Evolutionary conservation across 2,113 vertebrate species (phyloP).

Genomic region (Nesoenas mayeri): DNA sequence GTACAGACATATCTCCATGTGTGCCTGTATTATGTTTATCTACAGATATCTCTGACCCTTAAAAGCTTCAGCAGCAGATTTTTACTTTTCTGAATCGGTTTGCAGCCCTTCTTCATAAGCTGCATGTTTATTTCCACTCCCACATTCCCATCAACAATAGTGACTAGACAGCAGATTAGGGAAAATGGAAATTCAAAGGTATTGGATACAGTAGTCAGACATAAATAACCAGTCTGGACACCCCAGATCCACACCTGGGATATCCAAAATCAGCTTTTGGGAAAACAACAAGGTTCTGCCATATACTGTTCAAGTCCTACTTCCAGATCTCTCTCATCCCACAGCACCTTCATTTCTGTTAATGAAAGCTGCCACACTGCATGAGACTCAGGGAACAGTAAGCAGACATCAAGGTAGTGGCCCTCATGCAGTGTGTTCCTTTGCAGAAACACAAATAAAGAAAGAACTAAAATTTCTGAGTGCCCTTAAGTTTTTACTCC

Average conservation of each 20-base stretch:
- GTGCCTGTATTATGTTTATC: not conserved
- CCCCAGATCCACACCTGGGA: not conserved
- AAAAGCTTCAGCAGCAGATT: not conserved
- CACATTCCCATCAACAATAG: not conserved
- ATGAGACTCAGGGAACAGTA: not conserved
- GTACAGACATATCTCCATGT: fast-evolving
- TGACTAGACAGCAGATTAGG: fast-evolving
- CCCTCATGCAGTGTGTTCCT: not conserved
- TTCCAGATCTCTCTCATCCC: not conserved
- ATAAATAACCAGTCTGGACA: not conserved
- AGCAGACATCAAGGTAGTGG: not conserved
- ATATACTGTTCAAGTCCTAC: not conserved
- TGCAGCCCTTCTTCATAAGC: not conserved
- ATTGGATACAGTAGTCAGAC: not conserved
- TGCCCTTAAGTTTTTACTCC: not conserved
- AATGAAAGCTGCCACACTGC: not conserved
- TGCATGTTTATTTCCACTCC: not conserved
- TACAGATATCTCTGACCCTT: not conserved
- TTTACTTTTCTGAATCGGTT: not conserved
- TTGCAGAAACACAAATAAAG: not conserved
- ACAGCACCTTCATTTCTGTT: not conserved
- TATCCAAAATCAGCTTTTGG: not conserved
- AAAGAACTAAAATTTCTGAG: not conserved
- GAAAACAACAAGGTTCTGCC: not conserved
- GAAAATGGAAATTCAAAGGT: not conserved